phyloP scores from a whole-genome alignment of 2,113 vertebrate species.

The Muntiacus muntjak region DNA sequence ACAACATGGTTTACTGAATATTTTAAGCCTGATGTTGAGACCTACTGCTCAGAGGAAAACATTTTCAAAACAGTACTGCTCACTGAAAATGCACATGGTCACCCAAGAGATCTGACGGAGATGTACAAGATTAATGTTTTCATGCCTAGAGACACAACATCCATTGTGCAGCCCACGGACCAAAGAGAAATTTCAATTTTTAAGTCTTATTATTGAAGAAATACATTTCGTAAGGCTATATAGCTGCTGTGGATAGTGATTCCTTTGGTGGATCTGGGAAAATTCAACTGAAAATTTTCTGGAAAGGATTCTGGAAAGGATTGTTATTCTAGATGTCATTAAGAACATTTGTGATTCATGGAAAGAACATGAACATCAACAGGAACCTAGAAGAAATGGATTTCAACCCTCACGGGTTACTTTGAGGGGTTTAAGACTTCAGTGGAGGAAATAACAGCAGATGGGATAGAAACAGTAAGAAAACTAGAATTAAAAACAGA shows the following conservation, averaged over 20 bases:
- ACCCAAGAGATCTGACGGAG: not conserved
- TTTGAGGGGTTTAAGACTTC: not conserved
- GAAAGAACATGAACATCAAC: not conserved
- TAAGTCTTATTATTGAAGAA: not conserved
- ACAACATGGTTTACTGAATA: not conserved
- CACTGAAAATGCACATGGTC: not conserved
- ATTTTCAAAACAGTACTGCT: not conserved
- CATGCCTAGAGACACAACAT: not conserved
- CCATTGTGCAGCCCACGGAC: not conserved
- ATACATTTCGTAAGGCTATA: not conserved
- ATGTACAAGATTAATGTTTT: not conserved
- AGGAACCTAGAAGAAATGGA: not conserved
- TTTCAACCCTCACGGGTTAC: not conserved
- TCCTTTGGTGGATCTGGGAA: not conserved
- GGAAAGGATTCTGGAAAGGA: not conserved
- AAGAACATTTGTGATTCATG: not conserved
- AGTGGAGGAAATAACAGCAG: not conserved
- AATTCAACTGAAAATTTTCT: not conserved
- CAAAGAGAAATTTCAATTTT: not conserved
- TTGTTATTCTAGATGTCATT: not conserved
- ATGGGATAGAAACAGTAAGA: not conserved
- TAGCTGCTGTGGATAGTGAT: not conserved
- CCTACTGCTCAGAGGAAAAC: not conserved
- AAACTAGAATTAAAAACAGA: not conserved
- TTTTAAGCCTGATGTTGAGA: not conserved